Base-by-base conservation (phyloP, 2,888 invertebrate genomes). In the Pammene fasciana region DNA sequence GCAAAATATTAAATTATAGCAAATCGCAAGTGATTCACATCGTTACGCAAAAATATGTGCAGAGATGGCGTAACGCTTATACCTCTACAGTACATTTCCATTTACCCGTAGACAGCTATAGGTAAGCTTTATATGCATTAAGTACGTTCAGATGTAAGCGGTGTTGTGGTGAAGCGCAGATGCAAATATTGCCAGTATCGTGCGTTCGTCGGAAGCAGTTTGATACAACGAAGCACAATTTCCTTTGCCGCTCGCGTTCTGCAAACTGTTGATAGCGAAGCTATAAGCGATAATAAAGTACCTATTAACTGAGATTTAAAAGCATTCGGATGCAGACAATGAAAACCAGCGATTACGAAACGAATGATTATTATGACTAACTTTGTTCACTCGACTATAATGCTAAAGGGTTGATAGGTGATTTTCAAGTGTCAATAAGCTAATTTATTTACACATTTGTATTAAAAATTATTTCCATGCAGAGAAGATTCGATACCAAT, bases 211-310 rank as follows among this genome's bases (percentile, higher is more conserved):
- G 81, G 83, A 83, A 83, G 76, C 80, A 80, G 85, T 88, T 86
- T 86, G 86, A 89, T 88, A 87, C 84, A 88, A 86, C 85, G 83
- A 77, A 82, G 80, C 84, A 84, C 83, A 86, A 86, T 87, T 87
- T 88, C 86, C 87, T 54, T 48, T 50, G 73, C 75, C 73, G 72
- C 73, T 72, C 68, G 71, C 70, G 61, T 68, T 74, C 71, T 52
- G 50, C 64, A 34, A 68, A 72, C 72, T 73, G 75, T 77, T 79
- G 78, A 82, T 83, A 80, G 79, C 77, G 70, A 76, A 77, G 72
- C 72, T 75, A 74, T 50, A 50, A 72, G 72, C 70, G 73, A 77
- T 82, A 80, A 76, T 80, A 79, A 77, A 79, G 78, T 76, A 74
- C 9, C 38, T 38, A 38, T 9, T 38, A 26, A 26, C 26, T 38